Evolutionary conservation across 2,888 invertebrate genomes (phyloP), one percentile per base, ranked within the genome.

Genomic region (Thecocarcelia acutangulata): DNA sequence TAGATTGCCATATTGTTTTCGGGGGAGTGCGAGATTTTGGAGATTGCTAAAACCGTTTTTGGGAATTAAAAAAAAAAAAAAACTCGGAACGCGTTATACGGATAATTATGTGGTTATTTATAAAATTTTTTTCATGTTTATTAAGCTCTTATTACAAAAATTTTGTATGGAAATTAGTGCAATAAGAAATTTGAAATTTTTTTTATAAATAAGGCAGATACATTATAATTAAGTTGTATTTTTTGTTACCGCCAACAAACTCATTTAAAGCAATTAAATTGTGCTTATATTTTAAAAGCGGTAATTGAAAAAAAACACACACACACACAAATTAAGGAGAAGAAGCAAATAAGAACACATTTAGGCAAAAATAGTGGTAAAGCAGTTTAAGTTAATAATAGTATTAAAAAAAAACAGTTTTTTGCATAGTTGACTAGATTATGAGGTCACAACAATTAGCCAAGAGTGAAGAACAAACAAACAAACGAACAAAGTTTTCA

Each of bases 381-480:
- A 56, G 44, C 13, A 46, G 33, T 28, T 58, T 58, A 58, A 58
- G 9, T 46, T 8, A 46, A 19, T 42, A 28, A 40, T 50, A 4
- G 28, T 52, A 42, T 5, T 42, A 68, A 17, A 40, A 44, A 52
- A 61, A 70, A 79, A 76, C 64, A 79, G 83, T 84, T 83, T 83
- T 84, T 83, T 84, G 84, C 86, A 85, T 84, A 84, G 88, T 87
- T 87, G 87, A 89, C 87, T 90, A 87, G 87, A 86, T 89, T 89
- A 90, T 86, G 89, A 89, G 90, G 89, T 89, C 90, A 89, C 86
- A 87, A 85, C 86, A 87, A 88, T 89, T 89, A 88, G 87, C 86
- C 87, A 87, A 89, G 86, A 90, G 89, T 87, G 87, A 87, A 87
- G 82, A 78, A 78, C 69, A 81, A 69, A 64, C 56, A 58, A 76